Conservation (phyloP, 2,113 vertebrate species). For the Periophthalmodon schlosseri region DNA sequence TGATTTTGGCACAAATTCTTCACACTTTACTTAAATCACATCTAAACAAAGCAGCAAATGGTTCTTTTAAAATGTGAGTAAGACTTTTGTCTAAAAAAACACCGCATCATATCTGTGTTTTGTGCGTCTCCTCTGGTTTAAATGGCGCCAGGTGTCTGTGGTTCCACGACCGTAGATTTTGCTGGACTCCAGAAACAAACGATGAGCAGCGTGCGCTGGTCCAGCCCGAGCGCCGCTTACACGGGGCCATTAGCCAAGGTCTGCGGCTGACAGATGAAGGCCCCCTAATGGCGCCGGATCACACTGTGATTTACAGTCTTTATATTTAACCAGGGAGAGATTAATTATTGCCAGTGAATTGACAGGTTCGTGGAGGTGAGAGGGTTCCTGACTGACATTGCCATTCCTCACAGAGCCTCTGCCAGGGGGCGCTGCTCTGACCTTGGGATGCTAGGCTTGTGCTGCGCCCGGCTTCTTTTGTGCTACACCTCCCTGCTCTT, state of each 20-base stretch:
- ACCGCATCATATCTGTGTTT: background rate
- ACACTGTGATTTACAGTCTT: slow-evolving; percentile 77
- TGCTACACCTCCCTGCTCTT: slow-evolving; percentile 33
- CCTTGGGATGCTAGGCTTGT: slow-evolving; percentile 62
- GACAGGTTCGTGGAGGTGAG: slow-evolving; percentile 67
- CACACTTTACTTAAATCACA: background rate
- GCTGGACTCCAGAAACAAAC: slow-evolving; percentile 47
- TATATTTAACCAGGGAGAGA: slow-evolving; percentile 76
- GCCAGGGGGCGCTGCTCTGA: slow-evolving; percentile 63
- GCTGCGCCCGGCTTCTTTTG: slow-evolving; percentile 43
- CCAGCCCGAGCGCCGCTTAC: slow-evolving; percentile 50
- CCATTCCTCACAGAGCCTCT: slow-evolving; percentile 58
- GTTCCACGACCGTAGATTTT: slow-evolving; percentile 18
- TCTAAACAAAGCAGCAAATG: background rate
- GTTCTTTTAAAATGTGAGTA: background rate
- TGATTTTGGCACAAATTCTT: background rate
- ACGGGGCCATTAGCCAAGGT: slow-evolving; percentile 71
- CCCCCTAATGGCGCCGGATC: slow-evolving; percentile 59
- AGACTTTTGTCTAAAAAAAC: background rate
- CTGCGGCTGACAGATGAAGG: slow-evolving; percentile 70
- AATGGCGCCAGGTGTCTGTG: slow-evolving; percentile 7
- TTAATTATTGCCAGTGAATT: slow-evolving; percentile 71
- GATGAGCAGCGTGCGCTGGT: slow-evolving; percentile 53
- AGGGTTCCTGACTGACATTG: slow-evolving; percentile 63
- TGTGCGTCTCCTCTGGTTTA: background rate